Conservation (phyloP, 2,888 invertebrate genomes). For the Onthophagus sagittarius region DNA sequence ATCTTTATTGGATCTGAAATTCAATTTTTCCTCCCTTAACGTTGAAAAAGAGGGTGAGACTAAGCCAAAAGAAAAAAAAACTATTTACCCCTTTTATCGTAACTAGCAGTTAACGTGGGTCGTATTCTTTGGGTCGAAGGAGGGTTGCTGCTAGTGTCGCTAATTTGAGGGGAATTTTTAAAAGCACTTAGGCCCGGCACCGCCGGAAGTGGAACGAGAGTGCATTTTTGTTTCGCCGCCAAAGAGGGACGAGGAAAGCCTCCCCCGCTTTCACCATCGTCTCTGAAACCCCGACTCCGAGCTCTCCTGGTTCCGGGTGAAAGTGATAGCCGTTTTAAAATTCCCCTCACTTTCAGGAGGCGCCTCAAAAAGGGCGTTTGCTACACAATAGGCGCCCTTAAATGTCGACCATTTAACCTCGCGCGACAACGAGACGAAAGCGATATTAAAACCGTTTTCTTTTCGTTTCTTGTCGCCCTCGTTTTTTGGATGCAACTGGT, state of each 20-base stretch:
- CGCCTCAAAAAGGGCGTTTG: conserved; percentile 18
- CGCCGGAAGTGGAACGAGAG: neutral
- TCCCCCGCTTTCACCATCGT: neutral
- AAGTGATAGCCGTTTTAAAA: conserved; percentile 24
- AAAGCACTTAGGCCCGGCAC: conserved; percentile 7
- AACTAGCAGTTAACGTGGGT: neutral
- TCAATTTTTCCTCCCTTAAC: neutral
- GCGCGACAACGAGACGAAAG: conserved; percentile 13
- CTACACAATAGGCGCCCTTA: conserved; percentile 20
- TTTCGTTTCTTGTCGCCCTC: neutral
- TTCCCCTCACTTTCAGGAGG: conserved; percentile 20
- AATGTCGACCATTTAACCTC: conserved; percentile 20
- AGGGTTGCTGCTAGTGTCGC: neutral
- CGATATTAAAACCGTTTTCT: conserved; percentile 22
- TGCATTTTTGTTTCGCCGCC: conserved; percentile 20
- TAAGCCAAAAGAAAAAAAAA: neutral
- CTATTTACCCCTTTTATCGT: neutral
- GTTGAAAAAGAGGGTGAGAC: neutral
- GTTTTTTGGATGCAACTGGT: neutral
- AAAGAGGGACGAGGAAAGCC: conserved; percentile 7
- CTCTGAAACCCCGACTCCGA: neutral
- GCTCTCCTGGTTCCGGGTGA: conserved; percentile 10
- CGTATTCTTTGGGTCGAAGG: neutral
- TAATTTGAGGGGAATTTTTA: conserved; percentile 7
- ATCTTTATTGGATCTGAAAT: neutral